Evolutionary conservation across 2,888 invertebrate species (phyloP).

Genomic region (Drosophila austrosaltans): DNA sequence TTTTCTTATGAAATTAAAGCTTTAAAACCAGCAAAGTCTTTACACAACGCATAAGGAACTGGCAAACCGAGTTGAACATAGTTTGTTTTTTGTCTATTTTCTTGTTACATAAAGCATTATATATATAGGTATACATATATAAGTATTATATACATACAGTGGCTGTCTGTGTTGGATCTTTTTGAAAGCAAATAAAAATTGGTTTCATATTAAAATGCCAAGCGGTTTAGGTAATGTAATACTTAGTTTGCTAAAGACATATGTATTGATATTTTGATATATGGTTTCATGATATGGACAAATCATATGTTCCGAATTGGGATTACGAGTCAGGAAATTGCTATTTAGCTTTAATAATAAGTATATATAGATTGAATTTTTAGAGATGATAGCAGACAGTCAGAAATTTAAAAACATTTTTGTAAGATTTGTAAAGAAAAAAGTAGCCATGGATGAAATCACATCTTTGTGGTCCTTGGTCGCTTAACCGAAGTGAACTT

Average conservation of each 20-base stretch:
- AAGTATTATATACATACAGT: conserved; percentile 10
- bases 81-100: conserved; percentile 22
- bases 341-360: background rate
- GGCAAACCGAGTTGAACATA: conserved; percentile 54
- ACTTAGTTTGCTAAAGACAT: conserved; percentile 42
- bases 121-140: conserved; percentile 7
- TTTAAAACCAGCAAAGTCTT: conserved; percentile 40
- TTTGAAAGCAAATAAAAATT: background rate
- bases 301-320: conserved; percentile 9
- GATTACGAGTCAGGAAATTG: conserved; percentile 34
- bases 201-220: conserved; percentile 34
- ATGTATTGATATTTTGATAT: conserved; percentile 55
- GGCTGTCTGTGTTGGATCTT: background rate
- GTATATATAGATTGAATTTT: background rate
- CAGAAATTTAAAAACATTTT: background rate
- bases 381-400: background rate
- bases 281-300: conserved; percentile 74
- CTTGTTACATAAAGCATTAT: conserved; percentile 13
- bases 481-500: background rate
- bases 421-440: background rate
- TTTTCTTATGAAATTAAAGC: conserved; percentile 45
- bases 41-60: conserved; percentile 65
- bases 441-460: background rate
- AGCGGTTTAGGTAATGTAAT: conserved; percentile 42
- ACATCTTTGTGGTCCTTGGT: background rate